Percentiles rank a stretch among this genome's conserved stretches.
Evolutionary conservation across 2,888 invertebrate genomes (phyloP).

Genomic region (Anoplius nigerrimus): DNA sequence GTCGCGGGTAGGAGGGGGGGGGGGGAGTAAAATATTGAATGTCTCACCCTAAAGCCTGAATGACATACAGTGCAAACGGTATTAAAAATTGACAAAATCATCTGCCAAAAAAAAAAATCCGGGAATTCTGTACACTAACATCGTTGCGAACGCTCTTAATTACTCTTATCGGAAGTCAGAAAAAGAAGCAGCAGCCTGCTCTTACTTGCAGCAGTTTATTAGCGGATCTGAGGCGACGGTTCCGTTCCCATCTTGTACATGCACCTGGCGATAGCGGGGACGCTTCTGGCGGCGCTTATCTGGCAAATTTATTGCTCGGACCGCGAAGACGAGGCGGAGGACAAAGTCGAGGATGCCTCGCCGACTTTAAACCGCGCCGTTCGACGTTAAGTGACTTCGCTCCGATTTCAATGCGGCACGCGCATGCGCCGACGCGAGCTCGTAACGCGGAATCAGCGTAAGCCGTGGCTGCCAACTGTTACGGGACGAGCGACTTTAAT

Average conservation of each 20-base stretch:
- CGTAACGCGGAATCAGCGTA: conserved; percentile 56
- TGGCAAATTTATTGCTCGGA: conserved; percentile 50
- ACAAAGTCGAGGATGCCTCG: conserved; percentile 33
- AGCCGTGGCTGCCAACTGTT: conserved; percentile 31
- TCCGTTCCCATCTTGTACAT: not conserved
- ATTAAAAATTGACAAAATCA: too few species aligned
- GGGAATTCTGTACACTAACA: too few species aligned
- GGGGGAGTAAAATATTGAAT: too few species aligned
- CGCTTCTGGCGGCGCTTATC: conserved; percentile 50
- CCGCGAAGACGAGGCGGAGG: conserved; percentile 15
- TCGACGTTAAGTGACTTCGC: conserved; percentile 54
- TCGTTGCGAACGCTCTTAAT: too few species aligned
- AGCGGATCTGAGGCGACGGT: too few species aligned
- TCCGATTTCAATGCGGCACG: conserved; percentile 52
- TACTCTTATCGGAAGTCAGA: too few species aligned
- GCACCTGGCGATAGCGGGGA: conserved; percentile 17
- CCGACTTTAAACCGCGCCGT: conserved; percentile 46
- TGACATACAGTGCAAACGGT: too few species aligned
- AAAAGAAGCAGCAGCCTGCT: too few species aligned
- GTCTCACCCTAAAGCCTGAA: too few species aligned
- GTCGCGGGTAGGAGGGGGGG: too few species aligned
- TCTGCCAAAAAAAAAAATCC: too few species aligned
- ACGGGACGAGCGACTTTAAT: not conserved
- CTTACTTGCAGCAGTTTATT: too few species aligned
- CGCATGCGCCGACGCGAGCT: conserved; percentile 22